phyloP scores from a whole-genome alignment of 1,140 invertebrate species.

The Prorops nasuta region DNA sequence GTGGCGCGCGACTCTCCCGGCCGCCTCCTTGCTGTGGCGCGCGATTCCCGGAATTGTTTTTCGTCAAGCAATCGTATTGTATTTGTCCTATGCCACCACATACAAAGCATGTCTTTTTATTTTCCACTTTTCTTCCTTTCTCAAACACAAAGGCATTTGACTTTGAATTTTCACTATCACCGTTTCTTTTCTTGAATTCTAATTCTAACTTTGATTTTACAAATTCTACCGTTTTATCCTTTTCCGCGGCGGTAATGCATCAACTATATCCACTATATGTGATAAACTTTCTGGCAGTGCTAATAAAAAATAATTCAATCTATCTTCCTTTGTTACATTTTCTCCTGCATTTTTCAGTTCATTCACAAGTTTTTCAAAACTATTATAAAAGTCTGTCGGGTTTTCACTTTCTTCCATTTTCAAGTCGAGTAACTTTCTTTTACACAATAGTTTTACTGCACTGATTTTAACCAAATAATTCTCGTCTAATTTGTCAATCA shows the following conservation, averaged over 20 bases:
- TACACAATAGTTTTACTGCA: slow-evolving; percentile 28
- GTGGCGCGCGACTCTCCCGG: slow-evolving; percentile 1
- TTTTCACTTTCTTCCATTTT: slow-evolving; percentile 25
- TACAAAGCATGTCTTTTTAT: slow-evolving; percentile 3
- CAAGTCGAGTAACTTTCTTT: slow-evolving; percentile 27
- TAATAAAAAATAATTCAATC: slow-evolving; percentile 40
- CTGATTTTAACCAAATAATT: slow-evolving; percentile 32
- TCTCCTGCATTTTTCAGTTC: slow-evolving; percentile 28
- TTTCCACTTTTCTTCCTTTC: neutral
- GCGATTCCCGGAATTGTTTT: neutral
- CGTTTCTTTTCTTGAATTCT: slow-evolving; percentile 4
- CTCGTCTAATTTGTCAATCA: slow-evolving; percentile 32
- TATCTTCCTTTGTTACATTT: slow-evolving; percentile 27
- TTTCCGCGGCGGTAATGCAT: slow-evolving; percentile 6
- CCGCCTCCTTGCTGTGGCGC: slow-evolving; percentile 5
- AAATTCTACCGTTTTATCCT: slow-evolving; percentile 11
- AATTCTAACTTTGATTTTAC: slow-evolving; percentile 13
- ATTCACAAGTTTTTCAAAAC: slow-evolving; percentile 32
- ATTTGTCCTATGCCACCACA: slow-evolving; percentile 19
- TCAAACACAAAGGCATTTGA: neutral
- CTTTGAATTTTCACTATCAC: neutral
- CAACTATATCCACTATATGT: slow-evolving; percentile 35
- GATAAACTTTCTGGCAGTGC: slow-evolving; percentile 28
- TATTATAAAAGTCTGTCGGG: slow-evolving; percentile 22
- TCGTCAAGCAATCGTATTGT: slow-evolving; percentile 7